A percentile compares a stretch with the other conserved stretches of the same genome.
Conservation (phyloP, 2,113 vertebrate genomes). For the Lasiurus borealis region DNA sequence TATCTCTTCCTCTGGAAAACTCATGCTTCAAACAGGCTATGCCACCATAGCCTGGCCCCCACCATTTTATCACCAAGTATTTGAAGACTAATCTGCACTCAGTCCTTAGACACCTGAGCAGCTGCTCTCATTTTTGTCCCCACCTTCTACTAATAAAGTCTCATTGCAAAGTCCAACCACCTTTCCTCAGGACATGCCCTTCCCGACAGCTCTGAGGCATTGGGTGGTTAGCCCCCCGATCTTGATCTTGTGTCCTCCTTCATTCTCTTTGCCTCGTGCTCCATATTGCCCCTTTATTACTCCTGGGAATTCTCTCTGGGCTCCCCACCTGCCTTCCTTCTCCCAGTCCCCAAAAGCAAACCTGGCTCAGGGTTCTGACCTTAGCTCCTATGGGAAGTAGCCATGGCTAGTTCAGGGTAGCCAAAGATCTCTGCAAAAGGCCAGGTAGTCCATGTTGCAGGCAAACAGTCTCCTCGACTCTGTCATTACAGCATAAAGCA, state of each 20-base stretch:
- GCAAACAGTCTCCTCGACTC: too few relatives aligned
- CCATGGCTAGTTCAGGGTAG: not conserved
- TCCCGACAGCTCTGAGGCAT: not conserved
- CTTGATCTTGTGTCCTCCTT: not conserved
- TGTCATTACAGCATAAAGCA: not conserved
- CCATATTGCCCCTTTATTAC: not conserved
- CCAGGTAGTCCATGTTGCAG: not conserved
- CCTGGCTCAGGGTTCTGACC: not conserved
- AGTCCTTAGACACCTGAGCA: not conserved
- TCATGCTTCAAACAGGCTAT: not conserved
- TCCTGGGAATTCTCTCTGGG: not conserved
- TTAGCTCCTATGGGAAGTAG: not conserved
- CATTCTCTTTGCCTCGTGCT: not conserved
- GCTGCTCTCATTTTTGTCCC: not conserved
- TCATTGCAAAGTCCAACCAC: not conserved
- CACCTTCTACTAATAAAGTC: not conserved
- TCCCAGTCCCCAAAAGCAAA: not conserved
- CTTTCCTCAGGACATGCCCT: not conserved
- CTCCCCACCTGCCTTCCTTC: not conserved
- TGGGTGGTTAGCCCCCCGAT: accelerated
- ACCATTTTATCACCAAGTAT: not conserved
- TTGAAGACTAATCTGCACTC: too few relatives aligned
- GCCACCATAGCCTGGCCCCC: not conserved
- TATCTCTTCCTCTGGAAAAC: not conserved
- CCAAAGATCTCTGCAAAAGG: not conserved